Base-by-base conservation (phyloP, 2,797 vertebrate species). In the Urophycis tenuis region DNA sequence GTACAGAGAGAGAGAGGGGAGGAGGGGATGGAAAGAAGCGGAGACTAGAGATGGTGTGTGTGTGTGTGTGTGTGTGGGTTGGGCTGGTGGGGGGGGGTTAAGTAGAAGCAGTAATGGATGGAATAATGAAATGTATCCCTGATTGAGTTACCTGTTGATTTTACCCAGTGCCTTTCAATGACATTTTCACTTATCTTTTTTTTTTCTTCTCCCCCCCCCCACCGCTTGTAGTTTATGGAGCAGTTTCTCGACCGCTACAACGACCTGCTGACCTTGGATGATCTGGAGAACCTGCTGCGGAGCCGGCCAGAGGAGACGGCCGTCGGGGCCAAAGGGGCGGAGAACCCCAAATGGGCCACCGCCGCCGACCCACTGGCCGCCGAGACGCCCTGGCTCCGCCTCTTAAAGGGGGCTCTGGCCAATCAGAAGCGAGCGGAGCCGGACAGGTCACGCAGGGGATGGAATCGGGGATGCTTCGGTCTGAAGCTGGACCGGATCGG, bases 401-500 rank as follows among this genome's bases (percentile, higher is more conserved):
- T 95, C 73, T 92, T 95, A 86, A 93, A 92, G 81, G 93, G 91
- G 14, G 90, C 92, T 22, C 85, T 95, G 77, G 75, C 89, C 88
- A 93, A 87, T 86, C 93, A 93, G 87, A 96, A 94, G 87, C 89
- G 94, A 79, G 93, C 90, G 3, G 88, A 92, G 15, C 92, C 92
- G 0, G 94, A 95, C 84, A 88, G 94, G 75, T 92, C 91, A 80
- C 86, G 93, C 86, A 92, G 91, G 90, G 93, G 87, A 0, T 94
- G 93, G 90, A 93, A 92, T 86, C 87, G 93, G 10, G 94, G 95
- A 2, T 96, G 95, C 89, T 96, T 96, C 78, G 95, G 95, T 39
- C 89, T 96, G 78, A 96, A 96, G 88, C 87, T 96, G 89, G 95
- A 96, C 80, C 92, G 95, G 75, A 96, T 95, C 2, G 95, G 95